Base-by-base conservation (phyloP, 2,113 vertebrate genomes). In the Apaloderma vittatum region DNA sequence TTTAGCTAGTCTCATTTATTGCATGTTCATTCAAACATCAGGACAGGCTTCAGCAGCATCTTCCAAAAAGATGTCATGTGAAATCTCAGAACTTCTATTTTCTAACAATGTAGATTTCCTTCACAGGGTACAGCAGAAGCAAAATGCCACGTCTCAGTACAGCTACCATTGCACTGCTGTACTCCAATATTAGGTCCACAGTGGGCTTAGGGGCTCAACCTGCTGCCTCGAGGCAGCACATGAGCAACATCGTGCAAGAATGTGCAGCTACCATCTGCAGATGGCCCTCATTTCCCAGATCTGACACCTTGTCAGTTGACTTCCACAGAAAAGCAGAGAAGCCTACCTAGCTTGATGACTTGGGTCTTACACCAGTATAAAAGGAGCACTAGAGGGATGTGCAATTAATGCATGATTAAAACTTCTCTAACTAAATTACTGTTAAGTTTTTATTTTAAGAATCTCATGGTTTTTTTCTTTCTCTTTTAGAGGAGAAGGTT, bases 171-270 rank as follows among this genome's bases (percentile, higher is more conserved):
- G 15, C 37, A 23, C 6, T 14, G 21, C 85, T 73, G 57, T 29
- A 3, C 22, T 46, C 77, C 43, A 40, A 0, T 1, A 30, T 1
- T 26, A 71, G 55, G 27, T 32, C 55, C 54, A 10, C 36, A 40
- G 46, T 17, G 48, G 34, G 66, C 46, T 68, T 66, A 34, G 34
- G 58, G 62, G 52, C 16, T 43, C 61, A 32, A 65, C 29, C 34
- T 76, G 36, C 54, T 76, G 54, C 43, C 80, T 59, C 61, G 21
- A 63, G 73, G 48, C 52, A 37, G 20, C 61, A 29, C 0, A 1
- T 5, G 19, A 85, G 16, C 23, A 34, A 0, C 0, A 17, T 3
- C 9, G 4, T 0, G 10, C 20, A 20, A 24, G 21, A 65, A 6
- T 2, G 4, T 17, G 20, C n/a, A 72, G 15, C 32, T 32, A 2